A percentile compares a stretch with the other conserved stretches of the same genome.
These are phyloP conservation scores for Mallateleia sp. DNA, from an alignment of 2,888 invertebrate genomes.

Conservation along the genomic window DNA sequence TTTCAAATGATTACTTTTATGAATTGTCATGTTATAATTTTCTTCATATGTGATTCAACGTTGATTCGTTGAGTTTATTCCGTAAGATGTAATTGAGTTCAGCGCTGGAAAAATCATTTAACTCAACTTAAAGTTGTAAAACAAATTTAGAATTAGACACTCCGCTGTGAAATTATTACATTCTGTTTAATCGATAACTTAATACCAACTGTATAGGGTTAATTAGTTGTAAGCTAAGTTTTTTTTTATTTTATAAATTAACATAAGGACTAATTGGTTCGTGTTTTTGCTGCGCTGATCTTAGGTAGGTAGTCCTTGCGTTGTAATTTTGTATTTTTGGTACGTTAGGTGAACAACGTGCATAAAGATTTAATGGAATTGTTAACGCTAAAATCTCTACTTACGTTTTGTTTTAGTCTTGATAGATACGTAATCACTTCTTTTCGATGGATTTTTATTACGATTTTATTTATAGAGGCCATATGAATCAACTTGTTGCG, in stretches of 20 bases:
- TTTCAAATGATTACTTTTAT: too few species aligned
- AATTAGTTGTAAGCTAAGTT: too few species aligned
- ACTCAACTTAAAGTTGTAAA: too few species aligned
- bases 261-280: slow-evolving; percentile 6
- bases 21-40: too few species aligned
- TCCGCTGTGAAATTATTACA: too few species aligned
- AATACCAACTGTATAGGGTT: too few species aligned
- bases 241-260: background rate
- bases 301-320: slow-evolving; percentile 17
- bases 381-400: slow-evolving; percentile 19
- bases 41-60: too few species aligned
- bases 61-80: too few species aligned
- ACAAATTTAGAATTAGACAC: too few species aligned
- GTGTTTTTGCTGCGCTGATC: background rate
- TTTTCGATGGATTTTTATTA: slow-evolving; percentile 4
- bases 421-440: background rate
- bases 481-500: slow-evolving; percentile 36
- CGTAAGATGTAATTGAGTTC: too few species aligned
- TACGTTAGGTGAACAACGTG: slow-evolving; percentile 16
- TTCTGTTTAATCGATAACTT: too few species aligned
- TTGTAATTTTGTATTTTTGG: slow-evolving; percentile 48
- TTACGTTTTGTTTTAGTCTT: slow-evolving; percentile 19
- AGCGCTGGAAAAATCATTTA: too few species aligned
- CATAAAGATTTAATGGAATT: background rate
- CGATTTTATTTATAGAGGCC: slow-evolving; percentile 50